These are phyloP conservation scores for Bhutanitis thaidina DNA, from an alignment of 2,888 invertebrate species.

Conservation along the genomic window DNA sequence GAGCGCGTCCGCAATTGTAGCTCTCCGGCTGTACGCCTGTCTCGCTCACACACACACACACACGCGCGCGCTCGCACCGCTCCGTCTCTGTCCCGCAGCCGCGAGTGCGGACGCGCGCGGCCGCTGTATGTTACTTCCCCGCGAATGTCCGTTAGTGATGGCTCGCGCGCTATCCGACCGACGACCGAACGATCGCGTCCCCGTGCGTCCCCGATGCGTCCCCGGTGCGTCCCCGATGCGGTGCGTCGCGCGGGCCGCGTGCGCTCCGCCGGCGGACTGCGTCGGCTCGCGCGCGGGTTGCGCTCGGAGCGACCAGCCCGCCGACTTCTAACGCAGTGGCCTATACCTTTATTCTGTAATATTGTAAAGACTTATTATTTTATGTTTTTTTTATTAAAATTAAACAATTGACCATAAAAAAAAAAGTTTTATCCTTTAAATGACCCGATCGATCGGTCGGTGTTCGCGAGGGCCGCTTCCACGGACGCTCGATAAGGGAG, in stretches of 20 bases:
- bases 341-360: constrained; percentile 7
- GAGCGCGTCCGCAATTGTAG: not conserved
- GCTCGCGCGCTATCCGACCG: not conserved
- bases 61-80: no score
- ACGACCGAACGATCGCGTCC: not conserved
- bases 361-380: constrained; percentile 15
- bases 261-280: not conserved
- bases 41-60: not conserved
- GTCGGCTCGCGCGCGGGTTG: not conserved
- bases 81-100: not conserved
- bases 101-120: not conserved
- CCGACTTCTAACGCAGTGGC: not conserved
- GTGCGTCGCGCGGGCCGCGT: not conserved
- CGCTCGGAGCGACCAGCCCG: not conserved
- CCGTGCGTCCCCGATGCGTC: not conserved
- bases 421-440: not conserved
- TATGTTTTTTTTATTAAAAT: constrained; percentile 3
- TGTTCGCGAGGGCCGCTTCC: not conserved
- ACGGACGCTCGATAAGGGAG: not conserved
- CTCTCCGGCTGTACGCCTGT: not conserved
- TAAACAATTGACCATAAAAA: constrained; percentile 1
- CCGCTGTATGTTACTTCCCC: not conserved
- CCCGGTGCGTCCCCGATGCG: not conserved
- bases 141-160: not conserved
- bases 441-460: constrained; percentile 6